These are phyloP conservation scores for Escarpia spicata DNA, from an alignment of 2,888 invertebrate genomes.

Conservation along the genomic window DNA sequence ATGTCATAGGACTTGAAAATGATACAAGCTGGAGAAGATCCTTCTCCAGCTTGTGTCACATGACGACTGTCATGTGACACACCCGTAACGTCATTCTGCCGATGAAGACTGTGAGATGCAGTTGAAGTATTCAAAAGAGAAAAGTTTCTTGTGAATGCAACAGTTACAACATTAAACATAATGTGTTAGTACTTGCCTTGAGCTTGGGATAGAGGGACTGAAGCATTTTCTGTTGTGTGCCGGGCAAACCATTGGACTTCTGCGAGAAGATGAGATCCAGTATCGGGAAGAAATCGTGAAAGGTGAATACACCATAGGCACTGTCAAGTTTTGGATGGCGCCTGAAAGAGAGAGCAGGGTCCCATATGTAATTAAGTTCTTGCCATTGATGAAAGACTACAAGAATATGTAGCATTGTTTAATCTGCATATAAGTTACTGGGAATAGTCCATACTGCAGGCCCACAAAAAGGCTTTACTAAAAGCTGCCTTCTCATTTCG, in stretches of 20 bases:
- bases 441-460: neutral
- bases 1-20: too few relatives aligned
- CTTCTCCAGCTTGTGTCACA: too few relatives aligned
- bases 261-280: conserved; percentile 59
- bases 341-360: conserved; percentile 42
- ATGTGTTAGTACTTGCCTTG: conserved; percentile 51
- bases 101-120: too few relatives aligned
- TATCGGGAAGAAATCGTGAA: conserved; percentile 62
- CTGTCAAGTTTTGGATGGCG: conserved; percentile 48
- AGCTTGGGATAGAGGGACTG: conserved; percentile 60
- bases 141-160: too few relatives aligned
- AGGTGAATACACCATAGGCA: conserved; percentile 53
- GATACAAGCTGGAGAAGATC: too few relatives aligned
- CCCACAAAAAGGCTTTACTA: too few relatives aligned
- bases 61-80: too few relatives aligned
- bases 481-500: too few relatives aligned
- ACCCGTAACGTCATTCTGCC: too few relatives aligned
- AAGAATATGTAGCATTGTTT: neutral
- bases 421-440: neutral
- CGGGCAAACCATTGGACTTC: conserved; percentile 49
- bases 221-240: conserved; percentile 58
- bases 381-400: neutral
- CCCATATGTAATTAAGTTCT: neutral
- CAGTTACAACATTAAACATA: neutral
- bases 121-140: too few relatives aligned